A percentile compares a stretch with the other conserved stretches of the same genome.
These are phyloP conservation scores for Rhagonycha fulva DNA, from an alignment of 2,888 invertebrate genomes.

Conservation along the genomic window DNA sequence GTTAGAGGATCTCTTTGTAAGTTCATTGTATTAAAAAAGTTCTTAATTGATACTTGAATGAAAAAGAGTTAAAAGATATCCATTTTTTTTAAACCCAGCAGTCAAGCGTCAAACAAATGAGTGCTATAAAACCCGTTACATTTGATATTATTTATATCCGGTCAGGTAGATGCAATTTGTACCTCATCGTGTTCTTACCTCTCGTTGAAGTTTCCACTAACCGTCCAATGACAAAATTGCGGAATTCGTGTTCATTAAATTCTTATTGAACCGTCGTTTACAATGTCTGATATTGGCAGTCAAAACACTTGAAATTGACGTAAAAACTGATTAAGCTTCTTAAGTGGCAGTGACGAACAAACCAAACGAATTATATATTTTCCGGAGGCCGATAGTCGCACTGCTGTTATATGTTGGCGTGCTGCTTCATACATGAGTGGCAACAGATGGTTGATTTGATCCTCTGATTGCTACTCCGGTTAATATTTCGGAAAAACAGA, in stretches of 20 bases:
- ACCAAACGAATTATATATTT: constrained; percentile 23
- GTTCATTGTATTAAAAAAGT: not conserved
- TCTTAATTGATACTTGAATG: constrained; percentile 33
- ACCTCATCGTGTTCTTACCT: constrained; percentile 9
- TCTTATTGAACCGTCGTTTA: constrained; percentile 4
- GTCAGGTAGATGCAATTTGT: constrained; percentile 43
- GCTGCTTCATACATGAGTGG: constrained; percentile 40
- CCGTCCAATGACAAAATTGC: constrained; percentile 2
- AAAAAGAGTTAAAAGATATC: constrained; percentile 24
- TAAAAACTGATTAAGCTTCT: constrained; percentile 19
- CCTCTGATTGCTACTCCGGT: constrained; percentile 30
- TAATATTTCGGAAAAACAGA: constrained; percentile 26
- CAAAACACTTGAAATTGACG: constrained; percentile 22
- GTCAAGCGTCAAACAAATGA: constrained; percentile 26
- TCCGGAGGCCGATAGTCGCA: constrained; percentile 21
- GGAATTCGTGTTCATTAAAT: constrained; percentile 2
- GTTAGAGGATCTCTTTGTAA: not conserved
- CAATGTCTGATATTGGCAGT: constrained; percentile 20
- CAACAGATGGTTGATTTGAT: constrained; percentile 41
- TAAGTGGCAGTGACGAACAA: constrained; percentile 12
- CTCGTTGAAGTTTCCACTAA: constrained; percentile 17
- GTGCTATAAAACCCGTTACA: constrained; percentile 39
- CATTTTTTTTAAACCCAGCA: constrained; percentile 32
- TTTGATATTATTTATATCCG: constrained; percentile 43
- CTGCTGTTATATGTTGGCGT: constrained; percentile 26